Percentiles rank a stretch among this genome's conserved stretches.
phyloP scores from a whole-genome alignment of 2,888 invertebrate species.

The Anthoptus insignis region DNA sequence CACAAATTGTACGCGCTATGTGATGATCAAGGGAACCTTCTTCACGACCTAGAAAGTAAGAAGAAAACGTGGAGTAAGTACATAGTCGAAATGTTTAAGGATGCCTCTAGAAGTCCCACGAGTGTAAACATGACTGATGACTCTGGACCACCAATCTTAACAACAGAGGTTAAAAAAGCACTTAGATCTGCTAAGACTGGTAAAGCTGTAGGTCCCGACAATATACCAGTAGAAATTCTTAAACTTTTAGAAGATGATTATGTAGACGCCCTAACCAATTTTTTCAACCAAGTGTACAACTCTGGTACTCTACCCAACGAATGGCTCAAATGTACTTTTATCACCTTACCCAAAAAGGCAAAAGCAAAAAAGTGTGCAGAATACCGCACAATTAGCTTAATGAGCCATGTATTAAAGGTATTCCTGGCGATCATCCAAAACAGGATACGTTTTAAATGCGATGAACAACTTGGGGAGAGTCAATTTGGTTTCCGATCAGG shows the following conservation, averaged over 20 bases:
- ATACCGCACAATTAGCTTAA: no score
- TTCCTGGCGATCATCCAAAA: no score
- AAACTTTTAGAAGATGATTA: slow-evolving; percentile 5
- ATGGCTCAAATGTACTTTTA: slow-evolving; percentile 12
- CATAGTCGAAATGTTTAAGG: neutral
- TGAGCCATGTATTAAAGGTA: slow-evolving; percentile 31
- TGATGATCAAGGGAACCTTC: no score
- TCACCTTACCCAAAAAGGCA: neutral
- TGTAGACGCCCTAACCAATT: neutral
- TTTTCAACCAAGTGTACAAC: neutral
- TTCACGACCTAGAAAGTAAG: neutral
- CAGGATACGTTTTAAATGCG: slow-evolving; percentile 18
- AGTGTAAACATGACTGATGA: neutral
- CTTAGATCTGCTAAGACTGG: neutral
- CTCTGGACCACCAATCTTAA: neutral
- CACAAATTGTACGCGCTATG: no score
- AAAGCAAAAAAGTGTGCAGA: no score
- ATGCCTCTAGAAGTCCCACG: neutral
- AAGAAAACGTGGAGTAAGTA: slow-evolving; percentile 8
- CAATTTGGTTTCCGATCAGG: slow-evolving; percentile 42
- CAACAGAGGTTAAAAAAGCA: neutral
- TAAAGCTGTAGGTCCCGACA: neutral
- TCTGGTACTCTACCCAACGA: slow-evolving; percentile 1
- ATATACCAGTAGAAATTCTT: slow-evolving; percentile 7
- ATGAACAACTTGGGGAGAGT: slow-evolving; percentile 31